Evolutionary conservation across 1,140 invertebrate genomes (phyloP).

Genomic region (Drosophila suzukii): DNA sequence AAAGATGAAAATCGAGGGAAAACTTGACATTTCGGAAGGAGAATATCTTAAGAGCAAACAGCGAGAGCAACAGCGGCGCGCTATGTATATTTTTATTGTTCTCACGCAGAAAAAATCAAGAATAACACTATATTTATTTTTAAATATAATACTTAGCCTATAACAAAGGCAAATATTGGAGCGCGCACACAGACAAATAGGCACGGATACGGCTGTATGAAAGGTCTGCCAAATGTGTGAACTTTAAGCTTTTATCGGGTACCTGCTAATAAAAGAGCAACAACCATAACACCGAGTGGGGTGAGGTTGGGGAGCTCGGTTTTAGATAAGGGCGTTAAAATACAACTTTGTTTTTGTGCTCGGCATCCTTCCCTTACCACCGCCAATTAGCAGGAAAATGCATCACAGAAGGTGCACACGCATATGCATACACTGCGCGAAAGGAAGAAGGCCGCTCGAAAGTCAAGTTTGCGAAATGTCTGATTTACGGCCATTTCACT

Average conservation of each 20-base stretch:
- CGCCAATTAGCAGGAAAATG: conserved; percentile 62
- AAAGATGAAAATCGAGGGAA: conserved; percentile 33
- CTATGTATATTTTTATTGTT: conserved; percentile 64
- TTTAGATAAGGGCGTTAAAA: conserved; percentile 54
- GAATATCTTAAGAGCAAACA: conserved; percentile 38
- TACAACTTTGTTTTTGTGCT: conserved; percentile 40
- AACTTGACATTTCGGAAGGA: conserved; percentile 65
- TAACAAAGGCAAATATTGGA: conserved; percentile 53
- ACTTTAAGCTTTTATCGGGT: conserved; percentile 80
- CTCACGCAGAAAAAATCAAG: conserved; percentile 49
- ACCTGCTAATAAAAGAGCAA: conserved; percentile 70
- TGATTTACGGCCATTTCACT: conserved; percentile 19
- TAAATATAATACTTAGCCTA: conserved; percentile 57
- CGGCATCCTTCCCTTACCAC: neutral
- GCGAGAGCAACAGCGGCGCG: conserved; percentile 4
- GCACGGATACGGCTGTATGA: conserved; percentile 5
- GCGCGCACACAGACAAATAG: conserved; percentile 10
- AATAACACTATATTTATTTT: conserved; percentile 63
- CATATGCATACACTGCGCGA: conserved; percentile 44
- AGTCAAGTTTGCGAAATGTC: conserved; percentile 25
- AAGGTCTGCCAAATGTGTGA: conserved; percentile 68
- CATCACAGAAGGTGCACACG: conserved; percentile 56
- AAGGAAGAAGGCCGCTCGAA: conserved; percentile 11
- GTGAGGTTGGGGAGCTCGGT: neutral
- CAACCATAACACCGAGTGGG: conserved; percentile 15